These are phyloP conservation scores for Polia nebulosa DNA, from an alignment of 2,888 invertebrate species.

Conservation along the genomic window DNA sequence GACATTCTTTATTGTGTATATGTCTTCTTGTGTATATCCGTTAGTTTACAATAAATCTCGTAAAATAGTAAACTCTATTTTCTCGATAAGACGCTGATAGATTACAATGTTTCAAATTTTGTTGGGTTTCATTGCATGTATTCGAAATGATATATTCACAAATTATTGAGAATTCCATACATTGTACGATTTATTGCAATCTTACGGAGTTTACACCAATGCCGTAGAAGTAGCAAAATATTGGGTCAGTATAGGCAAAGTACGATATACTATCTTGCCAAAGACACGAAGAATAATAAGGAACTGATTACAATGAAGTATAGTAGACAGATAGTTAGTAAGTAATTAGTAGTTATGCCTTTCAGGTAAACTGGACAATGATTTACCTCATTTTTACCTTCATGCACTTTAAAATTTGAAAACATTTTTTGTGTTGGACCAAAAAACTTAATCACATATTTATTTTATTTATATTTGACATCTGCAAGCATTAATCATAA, in stretches of 20 bases:
- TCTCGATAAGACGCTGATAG: no score
- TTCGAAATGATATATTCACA: no score
- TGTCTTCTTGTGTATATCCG: no score
- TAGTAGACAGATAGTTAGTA: neutral
- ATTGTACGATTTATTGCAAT: no score
- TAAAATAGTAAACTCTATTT: no score
- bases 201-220: no score
- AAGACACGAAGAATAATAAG: neutral
- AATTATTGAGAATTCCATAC: no score
- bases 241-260: no score
- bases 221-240: neutral
- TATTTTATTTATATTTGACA: neutral
- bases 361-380: neutral
- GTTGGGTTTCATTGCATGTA: no score
- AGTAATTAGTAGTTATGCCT: neutral
- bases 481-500: conserved; percentile 29
- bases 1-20: neutral
- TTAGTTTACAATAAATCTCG: no score
- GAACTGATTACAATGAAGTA: neutral
- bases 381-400: neutral
- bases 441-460: neutral
- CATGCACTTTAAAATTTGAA: neutral
- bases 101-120: no score
- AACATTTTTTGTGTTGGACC: neutral
- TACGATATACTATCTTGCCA: neutral